Evolutionary conservation across 92 coral and sea anemone genomes (phyloP).

Genomic region (Actinostola sp.): DNA sequence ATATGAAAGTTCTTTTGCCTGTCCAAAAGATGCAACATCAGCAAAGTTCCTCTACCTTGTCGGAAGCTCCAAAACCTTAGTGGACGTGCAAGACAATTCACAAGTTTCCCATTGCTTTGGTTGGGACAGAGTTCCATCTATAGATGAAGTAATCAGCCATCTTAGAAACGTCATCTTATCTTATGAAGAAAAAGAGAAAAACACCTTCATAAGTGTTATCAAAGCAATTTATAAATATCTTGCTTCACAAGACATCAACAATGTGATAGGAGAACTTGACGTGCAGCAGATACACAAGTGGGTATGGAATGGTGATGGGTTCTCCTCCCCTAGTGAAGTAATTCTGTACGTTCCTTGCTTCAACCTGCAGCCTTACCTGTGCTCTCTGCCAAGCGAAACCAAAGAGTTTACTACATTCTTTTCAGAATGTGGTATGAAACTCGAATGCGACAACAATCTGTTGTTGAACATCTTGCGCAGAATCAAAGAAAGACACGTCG

Average conservation of each 20-base stretch:
- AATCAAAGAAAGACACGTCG: conserved; percentile 45
- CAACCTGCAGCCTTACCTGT: conserved; percentile 56
- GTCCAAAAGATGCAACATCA: conserved; percentile 52
- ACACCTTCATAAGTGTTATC: conserved; percentile 27
- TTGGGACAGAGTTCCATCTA: conserved; percentile 43
- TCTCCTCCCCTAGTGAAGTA: conserved; percentile 53
- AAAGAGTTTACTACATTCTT: conserved; percentile 18
- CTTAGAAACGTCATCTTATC: conserved; percentile 26
- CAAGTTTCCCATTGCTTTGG: conserved; percentile 32
- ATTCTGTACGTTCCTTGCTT: conserved; percentile 17
- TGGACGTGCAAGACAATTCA: neutral
- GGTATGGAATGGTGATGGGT: conserved; percentile 75
- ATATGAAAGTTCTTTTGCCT: conserved; percentile 18
- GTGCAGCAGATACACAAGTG: conserved; percentile 10
- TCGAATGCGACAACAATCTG: conserved; percentile 12
- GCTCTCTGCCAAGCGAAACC: conserved; percentile 46
- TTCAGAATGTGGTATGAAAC: conserved; percentile 46
- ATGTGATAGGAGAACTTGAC: neutral
- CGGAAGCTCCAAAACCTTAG: conserved; percentile 50
- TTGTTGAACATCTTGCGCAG: conserved; percentile 27
- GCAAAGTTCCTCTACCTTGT: conserved; percentile 21
- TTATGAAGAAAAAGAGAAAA: conserved; percentile 40
- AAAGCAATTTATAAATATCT: conserved; percentile 50
- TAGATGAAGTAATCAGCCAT: conserved; percentile 40
- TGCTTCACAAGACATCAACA: neutral